Evolutionary conservation across 2,797 vertebrate genomes (phyloP), one percentile per base, ranked within the genome.

Genomic region (Chromobotia macracanthus): DNA sequence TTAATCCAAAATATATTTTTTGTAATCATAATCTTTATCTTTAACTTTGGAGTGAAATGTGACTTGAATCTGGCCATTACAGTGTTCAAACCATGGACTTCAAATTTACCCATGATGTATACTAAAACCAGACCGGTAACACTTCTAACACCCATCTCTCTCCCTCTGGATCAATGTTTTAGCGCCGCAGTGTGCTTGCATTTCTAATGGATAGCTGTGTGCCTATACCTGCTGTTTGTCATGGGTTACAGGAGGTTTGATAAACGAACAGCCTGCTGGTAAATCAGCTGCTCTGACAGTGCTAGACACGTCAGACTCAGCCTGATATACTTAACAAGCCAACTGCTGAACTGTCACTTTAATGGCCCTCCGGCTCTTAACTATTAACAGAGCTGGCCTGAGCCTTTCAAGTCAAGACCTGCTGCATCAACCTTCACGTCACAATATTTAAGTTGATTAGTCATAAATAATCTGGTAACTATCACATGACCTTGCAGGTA

Each of bases 101-200:
- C 6, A 38, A 38, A 38, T 38, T 38, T 5, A 38, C 35, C 35
- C 35, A 38, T 2, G 5, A 38, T 38, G 35, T 38, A 28, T 28
- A 38, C 35, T 18, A 9, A 18, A 67, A 48, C n/a, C 50, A n/a
- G 35, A 50, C 23, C 18, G 50, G 13, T 31, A 13, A 56, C 5
- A 3, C 50, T 67, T 11, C 15, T 4, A 53, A 15, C 1, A n/a
- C 25, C 60, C 8, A 13, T 10, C 13, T 46, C 63, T 7, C n/a
- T 28, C 51, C 16, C 50, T n/a, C 63, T 74, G 84, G 89, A 92
- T 93, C 90, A 87, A 91, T 93, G 86, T 91, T 91, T 93, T 88
- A 91, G 90, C 86, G 88, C 86, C 86, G 85, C 87, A 85, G 87
- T 84, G 83, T 81, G 86, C 85, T 89, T 88, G 91, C 90, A 87